These are phyloP conservation scores for Pandemis corylana DNA, from an alignment of 2,888 invertebrate genomes.

Conservation along the genomic window DNA sequence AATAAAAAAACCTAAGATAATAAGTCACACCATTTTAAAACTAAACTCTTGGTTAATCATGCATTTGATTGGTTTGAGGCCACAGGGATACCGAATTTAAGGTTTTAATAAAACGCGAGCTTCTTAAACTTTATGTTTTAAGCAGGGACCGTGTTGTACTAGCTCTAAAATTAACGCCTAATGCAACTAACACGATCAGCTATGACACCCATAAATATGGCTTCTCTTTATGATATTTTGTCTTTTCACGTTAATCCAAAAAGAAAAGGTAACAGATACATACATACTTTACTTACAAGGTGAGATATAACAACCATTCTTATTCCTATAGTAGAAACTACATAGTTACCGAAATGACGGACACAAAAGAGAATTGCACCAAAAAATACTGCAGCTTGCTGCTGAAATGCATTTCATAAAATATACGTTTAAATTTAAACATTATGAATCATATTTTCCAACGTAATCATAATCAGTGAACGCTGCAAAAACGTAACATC, in stretches of 20 bases:
- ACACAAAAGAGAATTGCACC: neutral
- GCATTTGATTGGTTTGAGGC: conserved; percentile 25
- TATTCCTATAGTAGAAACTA: neutral
- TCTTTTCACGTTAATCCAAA: no score
- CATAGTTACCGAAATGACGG: no score
- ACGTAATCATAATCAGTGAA: conserved; percentile 18
- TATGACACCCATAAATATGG: no score
- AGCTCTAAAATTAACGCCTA: no score
- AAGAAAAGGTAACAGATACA: no score
- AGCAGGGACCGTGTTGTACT: no score
- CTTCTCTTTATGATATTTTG: no score
- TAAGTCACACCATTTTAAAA: conserved; percentile 31
- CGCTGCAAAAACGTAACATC: conserved; percentile 34
- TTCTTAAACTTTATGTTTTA: no score
- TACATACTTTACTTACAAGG: no score
- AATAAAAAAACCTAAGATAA: conserved; percentile 14
- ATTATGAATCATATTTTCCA: conserved; percentile 12
- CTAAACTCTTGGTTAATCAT: conserved; percentile 27
- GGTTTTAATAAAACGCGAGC: no score
- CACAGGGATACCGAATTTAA: neutral
- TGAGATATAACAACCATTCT: neutral
- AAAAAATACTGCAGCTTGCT: neutral
- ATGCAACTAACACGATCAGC: no score
- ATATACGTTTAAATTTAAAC: neutral
- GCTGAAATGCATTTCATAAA: no score